Base-by-base conservation (phyloP, 1,140 invertebrate species). In the Penaeus chinensis region DNA sequence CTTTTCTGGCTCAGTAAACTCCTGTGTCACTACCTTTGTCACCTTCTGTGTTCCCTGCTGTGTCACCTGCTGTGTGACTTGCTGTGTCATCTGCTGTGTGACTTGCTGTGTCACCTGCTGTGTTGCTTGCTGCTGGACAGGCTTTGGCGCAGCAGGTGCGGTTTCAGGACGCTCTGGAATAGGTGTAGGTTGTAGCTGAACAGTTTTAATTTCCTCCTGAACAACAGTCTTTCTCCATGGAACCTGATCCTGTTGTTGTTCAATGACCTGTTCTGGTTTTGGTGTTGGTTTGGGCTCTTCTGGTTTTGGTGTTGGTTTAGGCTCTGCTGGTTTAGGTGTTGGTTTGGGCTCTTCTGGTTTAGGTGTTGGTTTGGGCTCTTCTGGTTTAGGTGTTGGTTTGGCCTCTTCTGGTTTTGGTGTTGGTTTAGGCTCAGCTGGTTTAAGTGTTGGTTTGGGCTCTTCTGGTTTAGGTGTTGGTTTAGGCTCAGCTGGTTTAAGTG, bases 341-440 rank as follows among this genome's bases (percentile, higher is more conserved):
- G 47, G 42, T 79, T 32, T 37, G 18, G 47, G 11, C 22, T 54
- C 47, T 32, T 37, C 27, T 37, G 27, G 27, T 79, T 54, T 54
- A 60, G 80, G 80, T 60, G 32, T 42, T 22, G 42, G 86, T 66
- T 88, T 83, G 62, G 85, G 80, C 66, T 88, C 71, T 47, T 87
- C 42, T 77, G 82, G 60, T 63, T 77, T 80, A 84, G 71, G 66
- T 32, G 71, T 82, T 80, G 79, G 66, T 84, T 89, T 85, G 47
- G 85, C 16, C 19, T 47, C 18, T 24, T 63, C 60, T 62, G 74
- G 24, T 61, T 61, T 54, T 54, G 54, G 54, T 54, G 54, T 54
- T 54, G 54, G 54, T 54, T 54, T 54, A 54, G 54, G 54, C 16
- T 54, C 54, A 11, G 5, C 54, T 54, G 54, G 54, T 54, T 79